These are phyloP conservation scores for Drosophila testacea DNA, from an alignment of 2,888 invertebrate species.

Conservation along the genomic window DNA sequence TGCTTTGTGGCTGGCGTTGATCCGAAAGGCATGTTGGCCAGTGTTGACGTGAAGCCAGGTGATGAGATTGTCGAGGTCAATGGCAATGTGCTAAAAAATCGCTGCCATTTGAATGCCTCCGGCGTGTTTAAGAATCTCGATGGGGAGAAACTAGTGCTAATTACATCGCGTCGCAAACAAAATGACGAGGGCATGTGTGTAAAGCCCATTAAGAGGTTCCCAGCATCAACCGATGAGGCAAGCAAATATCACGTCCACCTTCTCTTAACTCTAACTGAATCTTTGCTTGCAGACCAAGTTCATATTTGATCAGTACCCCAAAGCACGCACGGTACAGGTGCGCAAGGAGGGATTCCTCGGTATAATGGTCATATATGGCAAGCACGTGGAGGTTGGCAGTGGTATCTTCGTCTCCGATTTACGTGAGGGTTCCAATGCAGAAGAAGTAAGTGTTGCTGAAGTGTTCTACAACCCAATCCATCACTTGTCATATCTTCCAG, in stretches of 20 bases:
- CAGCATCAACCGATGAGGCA: slow-evolving; percentile 93
- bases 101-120: slow-evolving; percentile 98
- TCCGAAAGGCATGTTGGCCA: slow-evolving; percentile 92
- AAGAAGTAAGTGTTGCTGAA: slow-evolving; percentile 87
- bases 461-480: slow-evolving; percentile 60
- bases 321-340: slow-evolving; percentile 89
- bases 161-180: slow-evolving; percentile 85
- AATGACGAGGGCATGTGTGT: slow-evolving; percentile 91
- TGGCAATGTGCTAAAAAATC: slow-evolving; percentile 95
- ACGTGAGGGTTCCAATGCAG: slow-evolving; percentile 95
- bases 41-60: slow-evolving; percentile 92
- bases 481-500: slow-evolving; percentile 87
- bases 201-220: slow-evolving; percentile 94
- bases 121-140: slow-evolving; percentile 96
- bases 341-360: slow-evolving; percentile 93
- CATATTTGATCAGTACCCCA: slow-evolving; percentile 86
- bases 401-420: slow-evolving; percentile 97
- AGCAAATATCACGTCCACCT: neutral
- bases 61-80: slow-evolving; percentile 99
- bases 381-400: slow-evolving; percentile 95
- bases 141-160: slow-evolving; percentile 93
- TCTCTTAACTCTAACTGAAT: neutral
- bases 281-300: slow-evolving; percentile 77
- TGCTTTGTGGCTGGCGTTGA: slow-evolving; percentile 98
- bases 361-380: slow-evolving; percentile 97